Conservation (phyloP, 2,888 invertebrate species). For the Camptogramma bilineatum region DNA sequence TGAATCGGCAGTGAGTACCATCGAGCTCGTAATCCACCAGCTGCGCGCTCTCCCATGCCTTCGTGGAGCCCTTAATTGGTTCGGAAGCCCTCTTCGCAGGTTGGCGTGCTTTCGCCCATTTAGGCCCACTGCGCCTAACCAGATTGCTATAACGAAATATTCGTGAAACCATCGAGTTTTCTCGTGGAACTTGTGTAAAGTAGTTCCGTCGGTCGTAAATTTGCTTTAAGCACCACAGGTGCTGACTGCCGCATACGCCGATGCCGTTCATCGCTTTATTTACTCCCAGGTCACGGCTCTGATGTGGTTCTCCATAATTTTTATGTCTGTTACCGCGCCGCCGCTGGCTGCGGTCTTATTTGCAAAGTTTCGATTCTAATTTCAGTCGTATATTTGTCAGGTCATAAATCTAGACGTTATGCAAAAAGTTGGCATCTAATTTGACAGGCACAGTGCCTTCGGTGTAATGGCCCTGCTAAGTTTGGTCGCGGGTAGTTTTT, state of each 20-base stretch:
- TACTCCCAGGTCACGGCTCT: constrained; percentile 59
- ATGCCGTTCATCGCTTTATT: constrained; percentile 58
- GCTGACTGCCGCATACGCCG: constrained; percentile 63
- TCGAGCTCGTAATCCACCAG: constrained; percentile 80
- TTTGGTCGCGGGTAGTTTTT: constrained; percentile 79
- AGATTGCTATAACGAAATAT: constrained; percentile 81
- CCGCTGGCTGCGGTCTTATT: constrained; percentile 27
- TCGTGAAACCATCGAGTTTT: constrained; percentile 75
- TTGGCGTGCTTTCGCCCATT: constrained; percentile 77
- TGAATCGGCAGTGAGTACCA: constrained; percentile 79
- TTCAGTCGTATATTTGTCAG: constrained; percentile 54
- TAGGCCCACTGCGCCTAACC: constrained; percentile 80
- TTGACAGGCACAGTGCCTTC: constrained; percentile 55
- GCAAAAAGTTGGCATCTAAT: constrained; percentile 62
- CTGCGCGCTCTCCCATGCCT: constrained; percentile 79
- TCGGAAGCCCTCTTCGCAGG: constrained; percentile 81
- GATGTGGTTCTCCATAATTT: constrained; percentile 48
- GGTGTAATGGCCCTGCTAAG: constrained; percentile 62
- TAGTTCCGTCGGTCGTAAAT: constrained; percentile 63
- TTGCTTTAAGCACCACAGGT: constrained; percentile 65
- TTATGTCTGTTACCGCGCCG: constrained; percentile 45
- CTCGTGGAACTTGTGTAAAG: constrained; percentile 62
- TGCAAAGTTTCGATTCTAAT: constrained; percentile 52
- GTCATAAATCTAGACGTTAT: constrained; percentile 59
- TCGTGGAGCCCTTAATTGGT: constrained; percentile 84